These are phyloP conservation scores for Polydesmus complanatus DNA, from an alignment of 2,888 invertebrate species.

Conservation along the genomic window DNA sequence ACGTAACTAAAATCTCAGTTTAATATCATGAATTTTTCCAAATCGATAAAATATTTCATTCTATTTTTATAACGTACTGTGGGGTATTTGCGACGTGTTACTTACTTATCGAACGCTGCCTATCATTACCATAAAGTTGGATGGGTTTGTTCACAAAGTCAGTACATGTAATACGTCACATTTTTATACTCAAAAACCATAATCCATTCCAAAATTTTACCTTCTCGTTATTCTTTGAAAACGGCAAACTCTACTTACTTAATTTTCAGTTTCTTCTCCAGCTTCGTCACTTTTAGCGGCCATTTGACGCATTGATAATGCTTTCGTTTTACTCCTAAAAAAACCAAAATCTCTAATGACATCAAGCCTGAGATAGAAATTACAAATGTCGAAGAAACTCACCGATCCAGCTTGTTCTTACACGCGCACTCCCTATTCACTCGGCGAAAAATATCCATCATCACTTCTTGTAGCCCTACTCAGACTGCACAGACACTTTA, in stretches of 20 bases:
- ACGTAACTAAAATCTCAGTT: no score
- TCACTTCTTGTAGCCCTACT: slow-evolving; percentile 23
- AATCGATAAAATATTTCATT: no score
- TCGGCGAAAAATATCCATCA: slow-evolving; percentile 32
- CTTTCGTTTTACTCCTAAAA: slow-evolving; percentile 5
- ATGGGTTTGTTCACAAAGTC: no score
- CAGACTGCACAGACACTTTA: slow-evolving; percentile 13
- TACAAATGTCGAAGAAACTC: slow-evolving; percentile 1
- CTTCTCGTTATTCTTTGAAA: slow-evolving; percentile 32
- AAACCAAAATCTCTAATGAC: background rate
- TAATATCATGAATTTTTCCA: no score
- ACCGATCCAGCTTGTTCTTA: slow-evolving; percentile 32
- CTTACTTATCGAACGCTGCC: no score
- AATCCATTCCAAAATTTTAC: no score
- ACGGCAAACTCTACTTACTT: slow-evolving; percentile 29
- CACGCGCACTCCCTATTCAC: slow-evolving; percentile 34
- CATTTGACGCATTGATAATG: slow-evolving; percentile 12
- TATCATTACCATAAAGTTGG: no score
- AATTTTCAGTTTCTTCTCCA: slow-evolving; percentile 25
- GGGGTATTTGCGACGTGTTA: no score
- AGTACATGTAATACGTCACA: background rate
- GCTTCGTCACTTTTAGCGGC: slow-evolving; percentile 26
- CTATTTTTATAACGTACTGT: no score
- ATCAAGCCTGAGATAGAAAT: background rate
- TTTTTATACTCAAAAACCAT: background rate